Evolutionary conservation across 2,888 invertebrate species (phyloP).

Genomic region (Cheilosia grossa): DNA sequence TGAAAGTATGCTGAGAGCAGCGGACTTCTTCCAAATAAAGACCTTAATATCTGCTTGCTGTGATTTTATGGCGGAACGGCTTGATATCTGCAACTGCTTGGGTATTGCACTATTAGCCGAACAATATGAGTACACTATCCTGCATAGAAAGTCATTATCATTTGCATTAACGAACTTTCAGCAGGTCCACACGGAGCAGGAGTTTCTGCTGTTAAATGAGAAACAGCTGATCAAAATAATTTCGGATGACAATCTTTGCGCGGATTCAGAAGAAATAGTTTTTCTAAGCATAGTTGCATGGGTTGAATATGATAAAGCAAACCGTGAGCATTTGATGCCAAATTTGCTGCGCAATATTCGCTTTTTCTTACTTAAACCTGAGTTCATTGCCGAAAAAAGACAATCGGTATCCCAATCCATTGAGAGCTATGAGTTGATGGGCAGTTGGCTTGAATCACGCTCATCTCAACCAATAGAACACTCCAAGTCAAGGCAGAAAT

Average conservation of each 20-base stretch:
- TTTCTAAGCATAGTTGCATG: not conserved
- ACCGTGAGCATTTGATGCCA: not conserved
- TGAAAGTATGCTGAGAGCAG: constrained; percentile 11
- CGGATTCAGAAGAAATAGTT: not conserved
- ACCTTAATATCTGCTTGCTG: constrained; percentile 15
- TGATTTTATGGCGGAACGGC: constrained; percentile 1
- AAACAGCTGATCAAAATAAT: not conserved
- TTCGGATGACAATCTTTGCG: not conserved
- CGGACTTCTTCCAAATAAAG: constrained; percentile 8
- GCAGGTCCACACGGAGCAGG: not conserved
- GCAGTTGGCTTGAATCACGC: not conserved
- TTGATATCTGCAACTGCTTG: constrained; percentile 22
- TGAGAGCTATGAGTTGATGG: not conserved
- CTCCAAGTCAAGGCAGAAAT: not conserved
- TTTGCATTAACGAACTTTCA: not conserved
- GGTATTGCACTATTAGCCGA: constrained; percentile 7
- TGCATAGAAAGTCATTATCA: not conserved
- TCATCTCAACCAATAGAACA: not conserved
- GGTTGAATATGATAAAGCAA: not conserved
- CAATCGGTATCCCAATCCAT: not conserved
- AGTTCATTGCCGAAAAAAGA: constrained; percentile 4
- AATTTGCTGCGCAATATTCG: constrained; percentile 2
- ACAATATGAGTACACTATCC: not conserved
- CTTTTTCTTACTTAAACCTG: constrained; percentile 5
- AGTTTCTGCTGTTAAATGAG: not conserved